Base-by-base conservation (phyloP, 2,888 invertebrate genomes). In the Tachystola acroxantha region DNA sequence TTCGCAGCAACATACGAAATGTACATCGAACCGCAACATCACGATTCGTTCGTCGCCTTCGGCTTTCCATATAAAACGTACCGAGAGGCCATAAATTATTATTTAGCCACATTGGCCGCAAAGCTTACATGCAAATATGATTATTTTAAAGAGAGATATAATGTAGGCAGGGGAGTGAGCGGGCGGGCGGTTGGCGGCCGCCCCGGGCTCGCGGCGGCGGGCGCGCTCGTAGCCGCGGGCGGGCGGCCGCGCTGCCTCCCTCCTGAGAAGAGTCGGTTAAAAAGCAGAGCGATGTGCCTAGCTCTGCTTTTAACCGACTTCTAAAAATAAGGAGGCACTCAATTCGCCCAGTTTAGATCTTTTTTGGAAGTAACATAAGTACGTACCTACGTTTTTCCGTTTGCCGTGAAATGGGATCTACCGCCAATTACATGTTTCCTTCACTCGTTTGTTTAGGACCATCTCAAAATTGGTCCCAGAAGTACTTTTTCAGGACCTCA, bases 31-130 rank as follows among this genome's bases (percentile, higher is more conserved):
- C 38, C 41, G 37, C 28, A 34, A 50, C 46, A 53, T 64, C 70
- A 67, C 62, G 72, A 69, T 49, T 51, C 49, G 43, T 36, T 39
- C 40, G 48, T 44, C 39, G 61, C 69, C 61, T 32, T 42, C 40
- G 60, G 71, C 61, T 51, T 48, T 50, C 46, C 49, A 47, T 54
- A 53, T 58, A 53, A 55, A 57, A 61, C 53, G 56, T 45, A 58
- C 51, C 49, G 6, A 16, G 56, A 61, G 58, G 51, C 59, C 59
- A 61, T 71, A 63, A 64, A 67, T 69, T 63, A 69, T 68, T 61
- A 65, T 66, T 63, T 59, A 52, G 57, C 61, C 48, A 56, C 54
- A 57, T 59, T 53, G 50, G 46, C 48, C 54, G 48, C 40, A 51
- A 53, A 54, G 45, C 60, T 51, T 50, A 59, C 57, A 48, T 53